A percentile compares a stretch with the other conserved stretches of the same genome.
phyloP scores from a whole-genome alignment of 2,888 invertebrate genomes.

The Mesorhabditis belari region DNA sequence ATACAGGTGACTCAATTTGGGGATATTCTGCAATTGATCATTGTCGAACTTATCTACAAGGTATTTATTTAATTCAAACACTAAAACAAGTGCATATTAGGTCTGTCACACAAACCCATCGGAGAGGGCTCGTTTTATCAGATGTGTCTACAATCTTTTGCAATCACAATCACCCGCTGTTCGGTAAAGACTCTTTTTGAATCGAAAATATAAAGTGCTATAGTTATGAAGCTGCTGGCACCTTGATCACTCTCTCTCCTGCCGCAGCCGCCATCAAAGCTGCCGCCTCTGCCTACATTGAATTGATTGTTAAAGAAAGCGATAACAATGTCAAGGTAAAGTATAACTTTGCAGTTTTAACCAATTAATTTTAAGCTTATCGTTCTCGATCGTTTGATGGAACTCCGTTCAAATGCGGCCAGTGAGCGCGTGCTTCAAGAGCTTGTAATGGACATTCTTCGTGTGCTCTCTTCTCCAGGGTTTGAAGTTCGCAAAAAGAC shows the following conservation, averaged over 20 bases:
- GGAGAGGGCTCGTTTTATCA: conserved; percentile 90
- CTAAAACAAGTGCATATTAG: conserved; percentile 55
- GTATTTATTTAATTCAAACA: conserved; percentile 56
- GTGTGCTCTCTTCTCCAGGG: conserved; percentile 62
- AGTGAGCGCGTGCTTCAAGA: conserved; percentile 59
- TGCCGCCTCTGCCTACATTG: conserved; percentile 95
- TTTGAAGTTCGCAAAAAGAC: conserved; percentile 74
- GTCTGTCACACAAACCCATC: conserved; percentile 92
- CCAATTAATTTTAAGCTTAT: conserved; percentile 63
- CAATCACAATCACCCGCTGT: conserved; percentile 93
- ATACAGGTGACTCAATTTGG: conserved; percentile 84
- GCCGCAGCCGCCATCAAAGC: conserved; percentile 95
- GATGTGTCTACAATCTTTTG: conserved; percentile 92
- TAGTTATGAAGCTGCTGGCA: conserved; percentile 86
- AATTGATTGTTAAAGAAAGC: conserved; percentile 96
- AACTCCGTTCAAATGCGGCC: conserved; percentile 65
- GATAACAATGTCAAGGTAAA: conserved; percentile 90
- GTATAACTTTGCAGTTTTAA: not conserved
- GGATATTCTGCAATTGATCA: conserved; percentile 93
- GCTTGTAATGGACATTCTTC: conserved; percentile 91
- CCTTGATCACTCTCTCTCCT: conserved; percentile 88
- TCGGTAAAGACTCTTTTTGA: conserved; percentile 56
- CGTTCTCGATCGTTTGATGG: conserved; percentile 83
- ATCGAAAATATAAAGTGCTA: not conserved
- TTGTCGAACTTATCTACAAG: conserved; percentile 97